phyloP scores from a whole-genome alignment of 30 jellyfish, hydroid and myxozoan species.

The Hydra vulgaris region DNA sequence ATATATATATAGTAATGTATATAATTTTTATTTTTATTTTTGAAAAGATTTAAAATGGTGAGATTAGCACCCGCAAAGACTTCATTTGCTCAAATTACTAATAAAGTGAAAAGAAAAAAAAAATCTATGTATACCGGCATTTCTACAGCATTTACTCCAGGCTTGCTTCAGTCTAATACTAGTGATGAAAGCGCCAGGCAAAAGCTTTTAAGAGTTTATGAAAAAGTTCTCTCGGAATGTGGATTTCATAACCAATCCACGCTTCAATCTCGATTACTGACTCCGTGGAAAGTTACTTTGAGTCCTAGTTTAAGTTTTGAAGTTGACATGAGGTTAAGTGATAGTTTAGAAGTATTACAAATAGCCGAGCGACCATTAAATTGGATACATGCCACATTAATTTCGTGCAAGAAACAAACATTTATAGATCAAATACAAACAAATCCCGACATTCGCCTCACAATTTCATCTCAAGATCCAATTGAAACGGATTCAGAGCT shows the following conservation, averaged over 20 bases:
- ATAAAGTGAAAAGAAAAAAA: not conserved
- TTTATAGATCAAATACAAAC: constrained; percentile 14
- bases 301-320: constrained; percentile 65
- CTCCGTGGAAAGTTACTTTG: constrained; percentile 48
- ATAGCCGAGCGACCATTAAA: constrained; percentile 55
- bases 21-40: not conserved
- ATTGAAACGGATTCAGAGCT: constrained; percentile 34
- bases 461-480: constrained; percentile 30
- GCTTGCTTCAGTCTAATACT: constrained; percentile 31
- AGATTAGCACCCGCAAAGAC: not conserved
- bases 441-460: constrained; percentile 43
- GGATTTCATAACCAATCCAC: constrained; percentile 19
- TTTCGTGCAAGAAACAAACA: constrained; percentile 29
- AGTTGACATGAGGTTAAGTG: constrained; percentile 37
- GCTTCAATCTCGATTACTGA: constrained; percentile 4
- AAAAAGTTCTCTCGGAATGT: constrained; percentile 28
- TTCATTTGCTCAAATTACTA: not conserved
- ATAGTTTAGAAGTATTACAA: constrained; percentile 5
- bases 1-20: not conserved
- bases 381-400: constrained; percentile 61
- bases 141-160: constrained; percentile 46
- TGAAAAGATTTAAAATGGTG: not conserved
- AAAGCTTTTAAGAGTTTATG: constrained; percentile 3
- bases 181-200: constrained; percentile 4
- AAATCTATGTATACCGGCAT: constrained; percentile 1